A percentile compares a stretch with the other conserved stretches of the same genome.
These are phyloP conservation scores for Conus canariensis DNA, from an alignment of 2,888 invertebrate genomes.

Conservation along the genomic window DNA sequence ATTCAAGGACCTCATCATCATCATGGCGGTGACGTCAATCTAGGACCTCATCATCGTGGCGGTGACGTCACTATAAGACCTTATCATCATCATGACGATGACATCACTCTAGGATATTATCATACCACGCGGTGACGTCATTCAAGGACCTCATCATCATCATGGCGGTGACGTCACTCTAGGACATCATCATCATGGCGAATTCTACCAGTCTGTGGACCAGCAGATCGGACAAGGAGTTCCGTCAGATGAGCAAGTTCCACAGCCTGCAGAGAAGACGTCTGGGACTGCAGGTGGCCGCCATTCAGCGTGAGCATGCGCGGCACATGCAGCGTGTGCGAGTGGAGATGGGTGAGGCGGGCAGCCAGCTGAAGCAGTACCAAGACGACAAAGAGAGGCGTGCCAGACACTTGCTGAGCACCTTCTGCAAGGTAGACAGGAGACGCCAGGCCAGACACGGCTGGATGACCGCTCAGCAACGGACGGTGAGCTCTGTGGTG, in stretches of 20 bases:
- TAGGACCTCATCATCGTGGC: too few species aligned
- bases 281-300: too few species aligned
- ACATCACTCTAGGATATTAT: too few species aligned
- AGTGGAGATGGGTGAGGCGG: conserved; percentile 19
- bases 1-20: too few species aligned
- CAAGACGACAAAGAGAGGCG: conserved; percentile 29
- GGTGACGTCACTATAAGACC: too few species aligned
- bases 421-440: conserved; percentile 20
- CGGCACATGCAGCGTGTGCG: conserved; percentile 32
- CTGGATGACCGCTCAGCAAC: conserved; percentile 14
- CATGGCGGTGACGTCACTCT: too few species aligned
- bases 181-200: not conserved
- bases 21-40: too few species aligned
- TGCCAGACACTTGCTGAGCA: conserved; percentile 18
- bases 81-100: too few species aligned
- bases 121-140: too few species aligned
- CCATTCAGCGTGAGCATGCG: not conserved
- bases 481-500: not conserved
- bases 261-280: conserved; percentile 22
- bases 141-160: too few species aligned
- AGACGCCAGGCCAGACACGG: conserved; percentile 5
- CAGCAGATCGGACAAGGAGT: conserved; percentile 35
- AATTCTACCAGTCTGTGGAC: conserved; percentile 39
- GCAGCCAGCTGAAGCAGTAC: not conserved
- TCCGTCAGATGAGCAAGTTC: conserved; percentile 36